phyloP scores from a whole-genome alignment of 2,888 invertebrate species.

The Chrysolina oricalcia region DNA sequence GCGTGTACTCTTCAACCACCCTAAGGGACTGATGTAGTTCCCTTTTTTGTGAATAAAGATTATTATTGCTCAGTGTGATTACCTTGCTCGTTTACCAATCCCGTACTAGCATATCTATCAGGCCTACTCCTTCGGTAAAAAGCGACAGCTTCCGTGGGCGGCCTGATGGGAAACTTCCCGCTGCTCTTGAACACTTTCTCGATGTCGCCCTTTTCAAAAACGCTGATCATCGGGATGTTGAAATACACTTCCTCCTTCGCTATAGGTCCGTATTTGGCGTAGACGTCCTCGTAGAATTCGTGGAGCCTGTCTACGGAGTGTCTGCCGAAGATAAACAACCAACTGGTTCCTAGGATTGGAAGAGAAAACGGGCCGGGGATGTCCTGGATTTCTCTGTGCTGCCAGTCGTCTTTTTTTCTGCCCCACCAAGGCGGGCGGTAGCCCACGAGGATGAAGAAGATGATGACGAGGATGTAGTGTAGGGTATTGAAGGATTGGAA shows the following conservation, averaged over 20 bases:
- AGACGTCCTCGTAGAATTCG: conserved; percentile 85
- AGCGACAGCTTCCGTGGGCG: conserved; percentile 87
- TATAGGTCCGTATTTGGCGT: conserved; percentile 82
- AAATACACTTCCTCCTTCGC: conserved; percentile 85
- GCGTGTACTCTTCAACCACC: too few relatives aligned
- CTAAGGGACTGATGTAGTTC: too few relatives aligned
- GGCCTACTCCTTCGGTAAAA: conserved; percentile 82
- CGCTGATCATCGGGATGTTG: conserved; percentile 82
- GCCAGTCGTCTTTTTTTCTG: conserved; percentile 46
- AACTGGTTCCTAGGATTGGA: conserved; percentile 86
- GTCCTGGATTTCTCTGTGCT: conserved; percentile 41
- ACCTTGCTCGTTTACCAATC: conserved; percentile 89
- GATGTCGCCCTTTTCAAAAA: conserved; percentile 82
- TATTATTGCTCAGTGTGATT: conserved; percentile 41
- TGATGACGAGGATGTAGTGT: conserved; percentile 55
- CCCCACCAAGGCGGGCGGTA: conserved; percentile 66
- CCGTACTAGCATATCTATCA: conserved; percentile 87
- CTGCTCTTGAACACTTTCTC: conserved; percentile 84
- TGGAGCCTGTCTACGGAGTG: conserved; percentile 81
- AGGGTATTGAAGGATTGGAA: conserved; percentile 55
- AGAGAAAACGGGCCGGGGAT: conserved; percentile 85
- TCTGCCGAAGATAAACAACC: conserved; percentile 81
- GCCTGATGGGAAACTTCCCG: conserved; percentile 85
- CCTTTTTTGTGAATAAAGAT: too few relatives aligned
- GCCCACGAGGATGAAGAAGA: conserved; percentile 63